These are phyloP conservation scores for Pyrocephalus nanus DNA, from an alignment of 2,797 vertebrate genomes.

Conservation along the genomic window DNA sequence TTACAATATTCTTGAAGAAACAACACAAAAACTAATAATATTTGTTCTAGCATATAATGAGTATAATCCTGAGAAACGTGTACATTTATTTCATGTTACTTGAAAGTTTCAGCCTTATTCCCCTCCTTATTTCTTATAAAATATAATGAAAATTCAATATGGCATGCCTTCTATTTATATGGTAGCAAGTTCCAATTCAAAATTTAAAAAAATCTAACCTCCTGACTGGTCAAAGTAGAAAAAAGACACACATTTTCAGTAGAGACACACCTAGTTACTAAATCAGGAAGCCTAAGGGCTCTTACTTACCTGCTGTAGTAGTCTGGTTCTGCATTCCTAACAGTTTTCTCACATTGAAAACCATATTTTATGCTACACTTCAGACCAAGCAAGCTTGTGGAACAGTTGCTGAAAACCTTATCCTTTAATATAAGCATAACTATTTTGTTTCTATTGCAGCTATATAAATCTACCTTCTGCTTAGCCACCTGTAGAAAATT, in stretches of 20 bases:
- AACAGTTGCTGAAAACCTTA: background rate
- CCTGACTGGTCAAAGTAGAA: background rate
- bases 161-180: background rate
- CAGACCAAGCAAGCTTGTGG: background rate
- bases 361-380: background rate
- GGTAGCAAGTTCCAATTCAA: background rate
- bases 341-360: background rate
- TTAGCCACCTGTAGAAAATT: conserved; percentile 28
- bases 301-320: background rate
- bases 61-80: background rate
- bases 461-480: conserved; percentile 31
- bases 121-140: background rate
- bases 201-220: background rate
- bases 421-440: background rate
- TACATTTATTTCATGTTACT: background rate
- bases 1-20: background rate
- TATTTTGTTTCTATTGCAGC: conserved; percentile 3
- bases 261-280: background rate
- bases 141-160: background rate
- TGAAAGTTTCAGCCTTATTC: background rate
- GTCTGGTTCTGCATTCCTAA: background rate
- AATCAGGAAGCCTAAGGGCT: background rate
- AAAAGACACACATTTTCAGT: background rate
- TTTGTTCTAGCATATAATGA: background rate
- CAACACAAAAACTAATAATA: background rate